phyloP scores from a whole-genome alignment of 2,797 vertebrate species.

The Parotocinclus haroldoi region DNA sequence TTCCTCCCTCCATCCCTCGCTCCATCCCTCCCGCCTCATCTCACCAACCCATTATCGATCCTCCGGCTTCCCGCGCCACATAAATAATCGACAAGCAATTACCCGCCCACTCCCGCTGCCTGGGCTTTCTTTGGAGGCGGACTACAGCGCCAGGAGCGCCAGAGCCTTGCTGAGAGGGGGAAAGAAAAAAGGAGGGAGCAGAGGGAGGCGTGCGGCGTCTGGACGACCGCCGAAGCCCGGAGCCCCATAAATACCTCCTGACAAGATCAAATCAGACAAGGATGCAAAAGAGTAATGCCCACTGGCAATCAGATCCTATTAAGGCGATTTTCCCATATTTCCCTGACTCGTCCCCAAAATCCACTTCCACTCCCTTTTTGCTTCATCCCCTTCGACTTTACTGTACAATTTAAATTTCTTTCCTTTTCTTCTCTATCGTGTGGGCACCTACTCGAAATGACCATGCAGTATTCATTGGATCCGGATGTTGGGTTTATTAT shows the following conservation, averaged over 20 bases:
- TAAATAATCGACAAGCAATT: slow-evolving; percentile 84
- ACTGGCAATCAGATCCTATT: slow-evolving; percentile 57
- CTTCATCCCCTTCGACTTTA: slow-evolving; percentile 30
- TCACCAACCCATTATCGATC: slow-evolving; percentile 76
- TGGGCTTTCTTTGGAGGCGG: slow-evolving; percentile 75
- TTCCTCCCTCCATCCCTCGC: slow-evolving; percentile 64
- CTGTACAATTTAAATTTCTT: slow-evolving; percentile 42
- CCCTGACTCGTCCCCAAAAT: slow-evolving; percentile 21
- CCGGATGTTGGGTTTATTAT: slow-evolving; percentile 54
- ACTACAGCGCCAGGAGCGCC: slow-evolving; percentile 60
- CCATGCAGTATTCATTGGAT: slow-evolving; percentile 51
- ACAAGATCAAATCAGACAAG: slow-evolving; percentile 55
- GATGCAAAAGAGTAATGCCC: slow-evolving; percentile 49
- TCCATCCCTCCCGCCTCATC: slow-evolving; percentile 54
- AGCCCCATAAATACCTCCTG: slow-evolving; percentile 51
- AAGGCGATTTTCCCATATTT: slow-evolving; percentile 44
- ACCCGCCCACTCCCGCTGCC: slow-evolving; percentile 77
- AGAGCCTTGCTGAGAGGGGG: slow-evolving; percentile 51
- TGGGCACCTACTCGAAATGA: slow-evolving; percentile 40
- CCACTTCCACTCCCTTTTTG: slow-evolving; percentile 32
- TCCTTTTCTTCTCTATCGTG: slow-evolving; percentile 22
- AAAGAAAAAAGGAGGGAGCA: slow-evolving; percentile 25
- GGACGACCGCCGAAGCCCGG: slow-evolving; percentile 41
- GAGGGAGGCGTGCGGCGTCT: slow-evolving; percentile 29
- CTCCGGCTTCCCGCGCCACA: slow-evolving; percentile 79